Percentiles rank a stretch among this genome's conserved stretches.
Conservation (phyloP, 2,113 vertebrate species). For the Pseudopodoces humilis region DNA sequence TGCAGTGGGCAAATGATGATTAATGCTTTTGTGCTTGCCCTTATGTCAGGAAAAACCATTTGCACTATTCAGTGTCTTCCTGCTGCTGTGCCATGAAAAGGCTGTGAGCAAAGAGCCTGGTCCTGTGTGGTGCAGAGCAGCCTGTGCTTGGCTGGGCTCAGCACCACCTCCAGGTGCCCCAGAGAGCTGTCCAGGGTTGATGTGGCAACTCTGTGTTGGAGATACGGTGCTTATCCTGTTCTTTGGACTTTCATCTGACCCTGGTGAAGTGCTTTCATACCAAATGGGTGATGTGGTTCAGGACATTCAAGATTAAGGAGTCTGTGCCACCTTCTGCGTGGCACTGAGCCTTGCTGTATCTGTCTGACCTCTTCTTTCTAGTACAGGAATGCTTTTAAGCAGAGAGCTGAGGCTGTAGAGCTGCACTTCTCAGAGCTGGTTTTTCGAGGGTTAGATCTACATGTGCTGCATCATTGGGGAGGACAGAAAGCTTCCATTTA, state of each 20-base stretch:
- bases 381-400: conserved; percentile 18
- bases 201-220: not conserved
- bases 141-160: not conserved
- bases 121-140: not conserved
- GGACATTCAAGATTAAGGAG: not conserved
- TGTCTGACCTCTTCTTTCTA: not conserved
- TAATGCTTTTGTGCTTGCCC: not conserved
- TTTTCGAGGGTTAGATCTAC: not conserved
- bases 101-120: not conserved
- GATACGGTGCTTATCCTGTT: not conserved
- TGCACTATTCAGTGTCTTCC: not conserved
- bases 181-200: not conserved
- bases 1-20: not conserved
- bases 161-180: not conserved
- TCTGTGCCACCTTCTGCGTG: not conserved
- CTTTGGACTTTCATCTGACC: not conserved
- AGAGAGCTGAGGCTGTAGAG: not conserved
- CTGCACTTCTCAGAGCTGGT: not conserved
- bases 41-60: not conserved
- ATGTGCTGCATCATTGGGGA: not conserved
- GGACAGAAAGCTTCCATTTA: not conserved
- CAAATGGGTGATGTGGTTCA: not conserved
- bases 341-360: not conserved
- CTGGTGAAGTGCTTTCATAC: not conserved
- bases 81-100: not conserved